Evolutionary conservation across 2,888 invertebrate species (phyloP).

Genomic region (Blastobasis lacticolella): DNA sequence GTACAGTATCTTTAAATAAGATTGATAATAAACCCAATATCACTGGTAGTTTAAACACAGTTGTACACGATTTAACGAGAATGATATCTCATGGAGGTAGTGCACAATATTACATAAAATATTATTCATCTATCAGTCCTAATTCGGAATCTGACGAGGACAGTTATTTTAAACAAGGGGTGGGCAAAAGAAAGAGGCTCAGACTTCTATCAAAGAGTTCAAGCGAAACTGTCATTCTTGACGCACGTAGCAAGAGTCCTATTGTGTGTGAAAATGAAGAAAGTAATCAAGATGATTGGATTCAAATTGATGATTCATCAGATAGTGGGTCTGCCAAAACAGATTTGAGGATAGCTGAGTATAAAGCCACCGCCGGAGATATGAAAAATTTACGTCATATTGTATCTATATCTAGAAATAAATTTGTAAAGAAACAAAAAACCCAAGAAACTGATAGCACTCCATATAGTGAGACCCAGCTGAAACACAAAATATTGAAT

Average conservation of each 20-base stretch:
- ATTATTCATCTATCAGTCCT: constrained; percentile 23
- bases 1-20: constrained; percentile 36
- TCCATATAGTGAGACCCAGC: constrained; percentile 24
- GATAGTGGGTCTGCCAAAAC: constrained; percentile 13
- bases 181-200: constrained; percentile 20
- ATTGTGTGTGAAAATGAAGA: constrained; percentile 26
- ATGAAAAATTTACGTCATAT: constrained; percentile 37
- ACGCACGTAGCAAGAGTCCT: constrained; percentile 21
- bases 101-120: constrained; percentile 26
- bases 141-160: constrained; percentile 22
- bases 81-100: constrained; percentile 29
- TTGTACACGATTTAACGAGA: constrained; percentile 33
- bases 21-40: constrained; percentile 38
- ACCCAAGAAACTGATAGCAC: constrained; percentile 13
- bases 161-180: constrained; percentile 9
- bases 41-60: constrained; percentile 30
- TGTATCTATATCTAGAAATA: constrained; percentile 35
- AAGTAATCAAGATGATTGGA: constrained; percentile 24
- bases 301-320: constrained; percentile 46
- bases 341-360: background rate
- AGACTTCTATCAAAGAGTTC: constrained; percentile 33
- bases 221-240: constrained; percentile 26
- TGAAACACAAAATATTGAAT: constrained; percentile 55
- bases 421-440: constrained; percentile 29
- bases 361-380: constrained; percentile 17